Evolutionary conservation across 92 coral and sea anemone genomes (phyloP).

Genomic region (Siderastrea radians): DNA sequence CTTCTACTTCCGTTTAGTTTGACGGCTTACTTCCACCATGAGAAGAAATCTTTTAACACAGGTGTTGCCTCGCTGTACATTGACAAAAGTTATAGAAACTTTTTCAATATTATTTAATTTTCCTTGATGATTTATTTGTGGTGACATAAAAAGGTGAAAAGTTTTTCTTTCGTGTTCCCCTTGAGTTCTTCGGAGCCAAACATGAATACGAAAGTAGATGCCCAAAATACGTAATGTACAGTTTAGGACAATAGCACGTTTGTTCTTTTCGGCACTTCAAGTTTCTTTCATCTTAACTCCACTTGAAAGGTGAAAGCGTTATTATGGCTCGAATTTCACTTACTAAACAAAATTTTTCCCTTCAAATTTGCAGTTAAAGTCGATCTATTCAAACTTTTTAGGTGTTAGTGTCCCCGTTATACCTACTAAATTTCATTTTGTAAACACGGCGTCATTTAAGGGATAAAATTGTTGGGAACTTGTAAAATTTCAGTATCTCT

Average conservation of each 20-base stretch:
- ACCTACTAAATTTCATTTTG: conserved; percentile 4
- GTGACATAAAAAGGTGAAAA: conserved; percentile 73
- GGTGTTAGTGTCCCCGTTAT: conserved; percentile 5
- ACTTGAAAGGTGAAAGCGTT: conserved; percentile 42
- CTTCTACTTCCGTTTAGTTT: conserved; percentile 76
- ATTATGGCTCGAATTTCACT: conserved; percentile 39
- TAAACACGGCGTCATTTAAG: conserved; percentile 11
- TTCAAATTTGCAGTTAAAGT: conserved; percentile 1
- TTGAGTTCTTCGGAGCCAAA: conserved; percentile 62
- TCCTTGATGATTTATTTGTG: conserved; percentile 88
- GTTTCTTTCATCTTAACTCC: conserved; percentile 37
- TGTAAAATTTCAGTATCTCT: background rate
- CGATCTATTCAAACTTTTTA: background rate
- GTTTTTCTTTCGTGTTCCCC: conserved; percentile 53
- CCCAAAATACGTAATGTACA: conserved; percentile 11
- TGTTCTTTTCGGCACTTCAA: conserved; percentile 29
- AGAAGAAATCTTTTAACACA: conserved; percentile 79
- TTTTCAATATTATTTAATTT: conserved; percentile 85
- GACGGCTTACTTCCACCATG: conserved; percentile 78
- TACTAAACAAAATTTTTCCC: conserved; percentile 33
- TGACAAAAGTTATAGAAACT: conserved; percentile 90
- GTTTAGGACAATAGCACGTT: conserved; percentile 4
- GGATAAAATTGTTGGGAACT: background rate
- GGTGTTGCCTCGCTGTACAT: conserved; percentile 79
- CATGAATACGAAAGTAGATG: conserved; percentile 35